Percentiles rank a stretch among this genome's conserved stretches.
These are phyloP conservation scores for Troides oblongomaculatus DNA, from an alignment of 2,888 invertebrate genomes.

Conservation along the genomic window DNA sequence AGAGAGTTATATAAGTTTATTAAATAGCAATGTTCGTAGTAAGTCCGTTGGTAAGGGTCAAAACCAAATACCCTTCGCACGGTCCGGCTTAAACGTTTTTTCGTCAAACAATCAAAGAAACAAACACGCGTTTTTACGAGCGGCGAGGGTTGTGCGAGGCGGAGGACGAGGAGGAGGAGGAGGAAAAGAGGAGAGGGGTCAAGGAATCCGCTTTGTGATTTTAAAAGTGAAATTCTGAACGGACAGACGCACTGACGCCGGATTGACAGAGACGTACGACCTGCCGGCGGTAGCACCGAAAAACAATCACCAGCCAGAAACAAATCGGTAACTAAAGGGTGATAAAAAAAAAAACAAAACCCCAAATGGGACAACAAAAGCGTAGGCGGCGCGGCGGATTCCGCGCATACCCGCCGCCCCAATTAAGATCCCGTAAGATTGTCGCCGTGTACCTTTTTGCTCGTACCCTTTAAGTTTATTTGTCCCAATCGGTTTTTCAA, in stretches of 20 bases:
- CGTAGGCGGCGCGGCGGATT: constrained; percentile 42
- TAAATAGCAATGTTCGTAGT: too few species aligned
- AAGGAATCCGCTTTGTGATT: constrained; percentile 47
- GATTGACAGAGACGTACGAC: constrained; percentile 44
- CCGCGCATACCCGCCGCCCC: constrained; percentile 60
- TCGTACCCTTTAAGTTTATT: constrained; percentile 36
- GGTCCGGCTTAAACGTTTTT: constrained; percentile 29
- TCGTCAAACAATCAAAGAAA: constrained; percentile 41
- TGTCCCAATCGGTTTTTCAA: constrained; percentile 56
- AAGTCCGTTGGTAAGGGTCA: constrained; percentile 10
- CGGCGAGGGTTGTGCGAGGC: constrained; percentile 33
- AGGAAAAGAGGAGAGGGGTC: too few species aligned
- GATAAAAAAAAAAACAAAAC: constrained; percentile 32
- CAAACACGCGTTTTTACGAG: constrained; percentile 49
- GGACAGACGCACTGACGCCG: constrained; percentile 45
- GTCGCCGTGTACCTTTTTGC: constrained; percentile 46
- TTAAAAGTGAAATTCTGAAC: constrained; percentile 43
- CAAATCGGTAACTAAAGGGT: constrained; percentile 3
- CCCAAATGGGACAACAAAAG: constrained; percentile 38
- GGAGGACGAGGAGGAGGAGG: too few species aligned
- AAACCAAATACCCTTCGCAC: constrained; percentile 25
- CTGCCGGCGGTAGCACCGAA: constrained; percentile 32
- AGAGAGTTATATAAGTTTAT: too few species aligned
- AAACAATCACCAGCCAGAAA: constrained; percentile 43
- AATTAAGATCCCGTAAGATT: constrained; percentile 75